Conservation (phyloP, 2,113 vertebrate species). For the Orycteropus afer region DNA sequence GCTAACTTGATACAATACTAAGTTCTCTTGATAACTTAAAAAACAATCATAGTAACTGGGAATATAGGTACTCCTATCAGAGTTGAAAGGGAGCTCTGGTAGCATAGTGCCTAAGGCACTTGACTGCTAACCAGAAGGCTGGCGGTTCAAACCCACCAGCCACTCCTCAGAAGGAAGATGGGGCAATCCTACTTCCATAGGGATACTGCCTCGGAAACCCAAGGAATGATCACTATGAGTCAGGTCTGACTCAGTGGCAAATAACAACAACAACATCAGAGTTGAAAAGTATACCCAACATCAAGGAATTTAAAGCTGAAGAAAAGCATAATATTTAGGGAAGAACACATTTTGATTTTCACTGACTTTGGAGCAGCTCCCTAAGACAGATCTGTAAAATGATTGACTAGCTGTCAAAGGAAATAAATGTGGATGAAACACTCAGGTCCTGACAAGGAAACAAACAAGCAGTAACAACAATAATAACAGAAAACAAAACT, state of each 20-base stretch:
- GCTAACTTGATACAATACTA: constrained; percentile 21
- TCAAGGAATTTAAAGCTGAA: constrained; percentile 6
- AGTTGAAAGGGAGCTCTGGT: too few species aligned
- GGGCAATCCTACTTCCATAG: too few species aligned
- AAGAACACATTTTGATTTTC: background rate
- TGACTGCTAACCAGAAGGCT: too few species aligned
- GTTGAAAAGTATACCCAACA: background rate
- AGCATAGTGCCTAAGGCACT: too few species aligned
- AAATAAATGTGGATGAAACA: background rate
- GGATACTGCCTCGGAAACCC: too few species aligned
- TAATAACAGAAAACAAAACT: background rate
- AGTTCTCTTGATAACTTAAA: background rate
- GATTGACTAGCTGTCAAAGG: background rate
- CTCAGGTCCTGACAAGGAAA: background rate
- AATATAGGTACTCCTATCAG: background rate
- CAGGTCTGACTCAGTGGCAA: too few species aligned
- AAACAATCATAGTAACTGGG: background rate
- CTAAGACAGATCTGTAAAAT: background rate
- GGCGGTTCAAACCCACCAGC: too few species aligned
- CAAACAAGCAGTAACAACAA: background rate
- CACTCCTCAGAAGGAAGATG: too few species aligned
- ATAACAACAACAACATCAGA: too few species aligned
- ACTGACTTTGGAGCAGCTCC: background rate
- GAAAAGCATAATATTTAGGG: background rate
- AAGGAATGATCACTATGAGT: too few species aligned